Evolutionary conservation across 2,888 invertebrate genomes (phyloP), one percentile per base, ranked within the genome.

Genomic region (Himalopsyche anomala): DNA sequence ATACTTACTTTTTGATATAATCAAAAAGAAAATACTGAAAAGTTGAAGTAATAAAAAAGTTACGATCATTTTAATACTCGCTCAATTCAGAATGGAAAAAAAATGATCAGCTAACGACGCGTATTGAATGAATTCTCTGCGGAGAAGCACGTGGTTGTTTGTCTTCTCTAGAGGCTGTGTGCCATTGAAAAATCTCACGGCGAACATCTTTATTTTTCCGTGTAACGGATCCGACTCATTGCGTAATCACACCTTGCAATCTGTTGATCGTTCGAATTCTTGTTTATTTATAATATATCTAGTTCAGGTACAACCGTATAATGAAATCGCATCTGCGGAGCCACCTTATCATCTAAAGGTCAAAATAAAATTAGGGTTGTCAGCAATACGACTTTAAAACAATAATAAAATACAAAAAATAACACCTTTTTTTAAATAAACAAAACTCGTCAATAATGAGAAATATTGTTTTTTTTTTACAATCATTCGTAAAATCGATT

Each of bases 181-280:
- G 85, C 84, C 82, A 82, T 86, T 87, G 87, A 87, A 80, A 42
- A 85, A 87, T 83, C 86, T 86, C 87, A 87, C 86, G 87, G 87
- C 83, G 86, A 87, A 86, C 87, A 87, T 87, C 87, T 81, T 84
- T 85, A 81, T 15, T 45, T 86, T 86, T 69, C 55, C 54, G 42
- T 28, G 55, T n/a, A 12, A 19, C 42, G 80, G 84, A 84, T 51
- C n/a, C 84, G 17, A 54, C 74, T 45, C 36, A 28, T 84, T 38
- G 55, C 54, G 84, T 74, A 81, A 79, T 17, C 42, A 19, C 28
- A n/a, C 62, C 62, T 62, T 28, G 62, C 83, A n/a, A 62, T 83
- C 82, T 62, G 15, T 74, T 62, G 40, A 19, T 74, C 79, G 51
- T 80, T 45, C 12, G 36, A 55, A 81, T 42, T 79, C 85, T 82